Conservation (phyloP, 1,140 invertebrate genomes). For the Neuroterus valhalla region DNA sequence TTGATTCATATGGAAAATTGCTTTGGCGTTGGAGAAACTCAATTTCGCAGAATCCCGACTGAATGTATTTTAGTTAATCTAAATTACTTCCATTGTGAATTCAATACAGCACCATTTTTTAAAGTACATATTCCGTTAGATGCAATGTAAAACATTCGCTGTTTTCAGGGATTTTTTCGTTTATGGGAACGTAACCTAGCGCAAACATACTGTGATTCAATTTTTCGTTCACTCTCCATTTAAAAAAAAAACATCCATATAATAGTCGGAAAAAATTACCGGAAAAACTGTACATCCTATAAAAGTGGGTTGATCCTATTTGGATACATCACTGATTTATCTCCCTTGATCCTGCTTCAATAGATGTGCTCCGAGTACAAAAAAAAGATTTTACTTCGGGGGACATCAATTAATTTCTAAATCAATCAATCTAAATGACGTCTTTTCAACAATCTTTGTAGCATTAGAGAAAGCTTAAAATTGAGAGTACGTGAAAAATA, state of each 20-base stretch:
- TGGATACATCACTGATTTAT: neutral
- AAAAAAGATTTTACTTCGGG: no score
- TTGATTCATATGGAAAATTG: slow-evolving; percentile 18
- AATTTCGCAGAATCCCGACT: slow-evolving; percentile 1
- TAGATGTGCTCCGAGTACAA: no score
- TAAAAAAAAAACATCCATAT: no score
- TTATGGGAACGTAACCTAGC: neutral
- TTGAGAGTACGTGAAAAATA: slow-evolving; percentile 16
- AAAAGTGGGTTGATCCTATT: neutral
- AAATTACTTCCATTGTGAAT: slow-evolving; percentile 19
- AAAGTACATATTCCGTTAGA: slow-evolving; percentile 2
- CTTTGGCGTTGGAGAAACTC: slow-evolving; percentile 9
- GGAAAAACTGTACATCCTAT: neutral
- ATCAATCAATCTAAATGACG: no score
- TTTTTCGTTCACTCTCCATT: neutral
- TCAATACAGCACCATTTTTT: neutral
- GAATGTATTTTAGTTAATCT: neutral
- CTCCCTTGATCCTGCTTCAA: no score
- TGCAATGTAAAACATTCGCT: neutral
- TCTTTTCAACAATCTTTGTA: no score
- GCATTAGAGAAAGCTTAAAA: neutral
- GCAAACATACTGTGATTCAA: neutral
- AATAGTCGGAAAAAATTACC: neutral
- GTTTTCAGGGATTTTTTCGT: neutral
- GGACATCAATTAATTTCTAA: no score